phyloP scores from a whole-genome alignment of 2,797 vertebrate species.

The Gallinago nigripennis region DNA sequence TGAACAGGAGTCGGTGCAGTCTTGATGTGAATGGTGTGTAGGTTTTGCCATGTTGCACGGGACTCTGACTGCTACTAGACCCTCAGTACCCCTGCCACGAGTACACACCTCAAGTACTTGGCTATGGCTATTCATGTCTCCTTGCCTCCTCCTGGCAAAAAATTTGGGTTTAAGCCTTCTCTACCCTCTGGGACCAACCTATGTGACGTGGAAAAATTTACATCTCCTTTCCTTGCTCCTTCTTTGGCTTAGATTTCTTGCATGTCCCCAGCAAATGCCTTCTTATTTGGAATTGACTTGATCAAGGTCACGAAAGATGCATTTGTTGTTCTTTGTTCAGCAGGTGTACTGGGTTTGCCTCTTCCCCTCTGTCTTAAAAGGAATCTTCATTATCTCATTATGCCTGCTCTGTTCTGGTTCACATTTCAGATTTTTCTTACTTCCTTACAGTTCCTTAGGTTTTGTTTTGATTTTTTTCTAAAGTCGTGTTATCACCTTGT shows the following conservation, averaged over 20 bases:
- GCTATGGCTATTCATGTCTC: not conserved
- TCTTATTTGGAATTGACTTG: not conserved
- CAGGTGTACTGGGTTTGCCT: not conserved
- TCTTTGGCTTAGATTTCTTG: not conserved
- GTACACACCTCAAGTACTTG: not conserved
- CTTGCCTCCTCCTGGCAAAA: too few relatives aligned
- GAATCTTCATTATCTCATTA: not conserved
- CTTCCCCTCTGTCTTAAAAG: not conserved
- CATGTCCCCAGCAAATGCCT: not conserved
- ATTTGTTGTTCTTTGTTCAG: not conserved
- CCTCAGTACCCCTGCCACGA: not conserved
- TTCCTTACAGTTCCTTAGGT: not conserved
- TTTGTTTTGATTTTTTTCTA: slow-evolving; percentile 39
- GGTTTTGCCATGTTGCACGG: not conserved
- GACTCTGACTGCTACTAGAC: not conserved
- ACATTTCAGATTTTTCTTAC: slow-evolving; percentile 32
- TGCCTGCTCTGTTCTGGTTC: not conserved
- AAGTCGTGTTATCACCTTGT: slow-evolving; percentile 44
- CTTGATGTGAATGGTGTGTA: not conserved
- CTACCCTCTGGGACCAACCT: not conserved
- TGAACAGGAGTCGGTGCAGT: not conserved
- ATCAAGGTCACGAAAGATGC: not conserved
- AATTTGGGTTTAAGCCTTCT: not conserved
- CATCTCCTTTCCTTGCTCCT: not conserved
- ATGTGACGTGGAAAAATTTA: not conserved